Percentiles rank a stretch among this genome's conserved stretches.
Evolutionary conservation across 2,888 invertebrate species (phyloP).

Genomic region (Cerceris ruficornis): DNA sequence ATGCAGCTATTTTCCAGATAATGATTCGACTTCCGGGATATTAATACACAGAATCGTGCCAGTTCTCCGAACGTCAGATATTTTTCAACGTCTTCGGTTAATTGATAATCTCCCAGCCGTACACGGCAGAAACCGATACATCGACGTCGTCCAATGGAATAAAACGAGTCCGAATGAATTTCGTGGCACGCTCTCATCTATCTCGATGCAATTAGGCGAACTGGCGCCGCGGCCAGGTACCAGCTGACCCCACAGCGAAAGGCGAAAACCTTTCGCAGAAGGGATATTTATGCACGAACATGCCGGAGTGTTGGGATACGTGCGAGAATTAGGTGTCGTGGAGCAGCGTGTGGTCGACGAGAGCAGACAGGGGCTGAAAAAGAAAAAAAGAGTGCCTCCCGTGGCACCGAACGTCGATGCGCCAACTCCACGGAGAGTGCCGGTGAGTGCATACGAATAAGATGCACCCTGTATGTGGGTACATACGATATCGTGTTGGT

Average conservation of each 20-base stretch:
- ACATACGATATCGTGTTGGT: background rate
- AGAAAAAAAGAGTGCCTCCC: slow-evolving; percentile 23
- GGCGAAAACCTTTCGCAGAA: slow-evolving; percentile 1
- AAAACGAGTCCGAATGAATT: background rate
- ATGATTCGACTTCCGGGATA: background rate
- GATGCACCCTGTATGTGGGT: slow-evolving; percentile 27
- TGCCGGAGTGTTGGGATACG: slow-evolving; percentile 15
- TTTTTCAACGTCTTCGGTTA: background rate
- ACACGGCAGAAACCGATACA: background rate
- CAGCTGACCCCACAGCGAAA: background rate
- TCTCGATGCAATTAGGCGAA: slow-evolving; percentile 44
- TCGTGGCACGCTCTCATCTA: slow-evolving; percentile 32
- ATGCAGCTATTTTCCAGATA: background rate
- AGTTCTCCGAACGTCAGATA: slow-evolving; percentile 1
- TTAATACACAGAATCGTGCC: background rate
- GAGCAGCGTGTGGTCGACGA: slow-evolving; percentile 55
- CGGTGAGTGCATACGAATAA: slow-evolving; percentile 33
- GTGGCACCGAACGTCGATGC: slow-evolving; percentile 37
- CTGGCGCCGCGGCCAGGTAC: background rate
- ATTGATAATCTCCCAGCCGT: background rate
- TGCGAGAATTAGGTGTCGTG: slow-evolving; percentile 58
- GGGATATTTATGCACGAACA: slow-evolving; percentile 20
- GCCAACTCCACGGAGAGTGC: slow-evolving; percentile 37
- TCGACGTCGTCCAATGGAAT: slow-evolving; percentile 2
- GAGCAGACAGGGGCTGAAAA: slow-evolving; percentile 20